phyloP scores from a whole-genome alignment of 2,113 vertebrate genomes.

The Progne subis region DNA sequence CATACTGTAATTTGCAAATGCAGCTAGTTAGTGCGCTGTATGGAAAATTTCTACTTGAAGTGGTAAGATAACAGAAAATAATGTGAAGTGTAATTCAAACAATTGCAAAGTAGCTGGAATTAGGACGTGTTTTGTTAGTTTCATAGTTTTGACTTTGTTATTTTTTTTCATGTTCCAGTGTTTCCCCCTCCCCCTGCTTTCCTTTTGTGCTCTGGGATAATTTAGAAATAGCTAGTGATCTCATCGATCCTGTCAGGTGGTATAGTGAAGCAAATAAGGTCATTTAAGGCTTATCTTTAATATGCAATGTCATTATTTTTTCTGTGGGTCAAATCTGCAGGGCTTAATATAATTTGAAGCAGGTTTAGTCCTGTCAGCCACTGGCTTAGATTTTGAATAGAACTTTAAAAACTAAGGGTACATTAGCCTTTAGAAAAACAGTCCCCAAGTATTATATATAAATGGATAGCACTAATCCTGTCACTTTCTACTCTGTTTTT shows the following conservation, averaged over 20 bases:
- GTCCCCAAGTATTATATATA: neutral
- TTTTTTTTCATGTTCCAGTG: neutral
- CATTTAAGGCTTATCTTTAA: conserved; percentile 47
- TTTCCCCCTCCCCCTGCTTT: neutral
- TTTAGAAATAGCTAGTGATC: conserved; percentile 27
- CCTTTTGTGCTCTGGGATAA: neutral
- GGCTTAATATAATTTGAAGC: conserved; percentile 2
- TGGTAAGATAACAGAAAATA: neutral
- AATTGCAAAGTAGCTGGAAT: neutral
- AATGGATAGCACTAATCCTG: neutral
- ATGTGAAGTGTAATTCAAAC: neutral
- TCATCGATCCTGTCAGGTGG: neutral
- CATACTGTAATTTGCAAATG: neutral
- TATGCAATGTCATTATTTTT: conserved; percentile 10
- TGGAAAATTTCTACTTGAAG: neutral
- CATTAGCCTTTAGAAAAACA: neutral
- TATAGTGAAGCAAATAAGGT: conserved; percentile 17
- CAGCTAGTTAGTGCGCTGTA: neutral
- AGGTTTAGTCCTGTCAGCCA: neutral
- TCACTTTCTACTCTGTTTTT: neutral
- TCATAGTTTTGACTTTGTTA: neutral
- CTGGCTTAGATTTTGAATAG: neutral
- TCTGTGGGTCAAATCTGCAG: neutral
- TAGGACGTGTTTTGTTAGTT: neutral
- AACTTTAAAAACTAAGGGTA: neutral